Percentiles rank a stretch among this genome's conserved stretches.
phyloP scores from a whole-genome alignment of 1,140 invertebrate genomes.

The Anoplophora glabripennis region DNA sequence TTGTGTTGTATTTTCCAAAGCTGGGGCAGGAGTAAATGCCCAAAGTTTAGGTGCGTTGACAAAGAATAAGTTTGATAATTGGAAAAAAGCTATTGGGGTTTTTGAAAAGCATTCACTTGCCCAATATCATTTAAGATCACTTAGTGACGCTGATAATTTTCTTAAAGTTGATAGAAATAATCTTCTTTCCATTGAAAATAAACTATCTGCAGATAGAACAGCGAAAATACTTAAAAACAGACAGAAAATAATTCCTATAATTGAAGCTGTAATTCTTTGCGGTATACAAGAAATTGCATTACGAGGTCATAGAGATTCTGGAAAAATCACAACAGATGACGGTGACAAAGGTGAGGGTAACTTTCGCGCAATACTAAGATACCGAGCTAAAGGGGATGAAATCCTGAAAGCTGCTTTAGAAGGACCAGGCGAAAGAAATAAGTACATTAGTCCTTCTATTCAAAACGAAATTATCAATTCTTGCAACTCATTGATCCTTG shows the following conservation, averaged over 20 bases:
- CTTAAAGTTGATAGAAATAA: no score
- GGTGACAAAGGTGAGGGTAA: no score
- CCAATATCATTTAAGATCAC: no score
- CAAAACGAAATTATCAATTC: neutral
- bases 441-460: neutral
- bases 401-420: no score
- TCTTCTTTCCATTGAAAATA: no score
- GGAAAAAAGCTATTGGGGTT: neutral
- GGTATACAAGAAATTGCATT: neutral
- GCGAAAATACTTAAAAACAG: no score
- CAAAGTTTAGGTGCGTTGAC: neutral
- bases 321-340: neutral
- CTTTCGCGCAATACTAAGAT: no score
- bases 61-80: neutral
- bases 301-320: slow-evolving; percentile 1
- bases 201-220: no score
- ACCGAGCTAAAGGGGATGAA: no score
- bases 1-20: neutral
- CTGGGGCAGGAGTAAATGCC: neutral
- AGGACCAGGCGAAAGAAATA: neutral
- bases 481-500: neutral
- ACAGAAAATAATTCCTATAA: neutral
- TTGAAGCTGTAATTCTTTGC: neutral
- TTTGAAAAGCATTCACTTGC: neutral
- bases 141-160: no score